These are phyloP conservation scores for Luperina nickerlii DNA, from an alignment of 2,888 invertebrate species.

Conservation along the genomic window DNA sequence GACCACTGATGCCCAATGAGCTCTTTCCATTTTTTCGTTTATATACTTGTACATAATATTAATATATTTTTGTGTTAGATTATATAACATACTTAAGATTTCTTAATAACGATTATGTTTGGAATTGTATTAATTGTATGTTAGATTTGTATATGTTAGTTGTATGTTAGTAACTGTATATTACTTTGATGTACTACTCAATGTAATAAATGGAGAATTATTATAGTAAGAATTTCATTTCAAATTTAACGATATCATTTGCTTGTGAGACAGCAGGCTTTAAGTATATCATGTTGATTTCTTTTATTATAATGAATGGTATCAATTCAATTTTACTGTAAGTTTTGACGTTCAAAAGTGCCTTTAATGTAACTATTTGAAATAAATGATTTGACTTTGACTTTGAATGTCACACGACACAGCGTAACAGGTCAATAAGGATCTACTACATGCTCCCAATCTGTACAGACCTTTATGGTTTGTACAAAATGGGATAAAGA, in stretches of 20 bases:
- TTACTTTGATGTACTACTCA: neutral
- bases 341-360: too few species aligned
- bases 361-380: too few species aligned
- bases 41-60: neutral
- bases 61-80: neutral
- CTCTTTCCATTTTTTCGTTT: neutral
- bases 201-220: neutral
- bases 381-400: too few species aligned
- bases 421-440: neutral
- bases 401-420: too few species aligned
- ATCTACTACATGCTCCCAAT: neutral
- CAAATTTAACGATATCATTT: neutral
- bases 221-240: neutral
- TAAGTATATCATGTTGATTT: too few species aligned
- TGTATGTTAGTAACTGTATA: neutral
- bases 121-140: neutral
- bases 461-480: conserved; percentile 17
- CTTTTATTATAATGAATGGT: neutral
- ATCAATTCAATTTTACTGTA: too few species aligned
- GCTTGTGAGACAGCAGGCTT: neutral
- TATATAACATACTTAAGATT: neutral
- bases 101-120: neutral
- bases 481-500: conserved; percentile 34
- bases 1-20: too few species aligned
- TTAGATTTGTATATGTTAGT: neutral